Base-by-base conservation (phyloP, 2,888 invertebrate species). In the Pseudococcus longispinus region DNA sequence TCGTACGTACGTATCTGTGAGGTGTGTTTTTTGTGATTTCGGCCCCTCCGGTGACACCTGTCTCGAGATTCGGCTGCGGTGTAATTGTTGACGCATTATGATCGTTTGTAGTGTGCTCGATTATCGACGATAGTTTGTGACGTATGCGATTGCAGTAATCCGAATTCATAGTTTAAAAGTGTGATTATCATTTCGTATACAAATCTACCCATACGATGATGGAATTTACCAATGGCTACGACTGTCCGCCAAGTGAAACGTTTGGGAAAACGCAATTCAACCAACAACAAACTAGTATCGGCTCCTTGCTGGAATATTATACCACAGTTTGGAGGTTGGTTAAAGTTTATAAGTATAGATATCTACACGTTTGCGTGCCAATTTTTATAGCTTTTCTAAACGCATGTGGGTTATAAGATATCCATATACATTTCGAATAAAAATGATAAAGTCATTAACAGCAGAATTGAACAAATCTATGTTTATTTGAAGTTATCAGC, bases 171-270 rank as follows among this genome's bases (percentile, higher is more conserved):
- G 44, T 46, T 46, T 55, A 55, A 55, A 55, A 60, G 60, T 60
- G 60, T 20, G 20, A 20, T 46, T 55, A 23, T 23, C 23, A 60
- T 23, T 74, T 18, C 3, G 32, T n/a, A n/a, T 32, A 29, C 5
- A 8, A 74, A 20, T 2, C 15, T 20, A 80, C 9, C n/a, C n/a
- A 42, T 15, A 55, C 32, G 84, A 86, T 51, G 77, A 86, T 86
- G 86, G 86, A 86, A 77, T 80, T 84, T 84, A 23, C 37, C 80
- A 51, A 87, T 87, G 87, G 87, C 87, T 29, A 91, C 92, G 88
- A 94, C 94, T 89, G 94, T 95, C 89, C 93, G 94, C 89, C 94
- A 94, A 92, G 93, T 95, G 89, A 95, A 94, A 91, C 86, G 88
- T 84, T 77, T 88, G 32, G 87, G 87, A 20, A 83, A 70, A 74